phyloP scores from a whole-genome alignment of 1,140 invertebrate genomes.

The Brachionus rubens region DNA sequence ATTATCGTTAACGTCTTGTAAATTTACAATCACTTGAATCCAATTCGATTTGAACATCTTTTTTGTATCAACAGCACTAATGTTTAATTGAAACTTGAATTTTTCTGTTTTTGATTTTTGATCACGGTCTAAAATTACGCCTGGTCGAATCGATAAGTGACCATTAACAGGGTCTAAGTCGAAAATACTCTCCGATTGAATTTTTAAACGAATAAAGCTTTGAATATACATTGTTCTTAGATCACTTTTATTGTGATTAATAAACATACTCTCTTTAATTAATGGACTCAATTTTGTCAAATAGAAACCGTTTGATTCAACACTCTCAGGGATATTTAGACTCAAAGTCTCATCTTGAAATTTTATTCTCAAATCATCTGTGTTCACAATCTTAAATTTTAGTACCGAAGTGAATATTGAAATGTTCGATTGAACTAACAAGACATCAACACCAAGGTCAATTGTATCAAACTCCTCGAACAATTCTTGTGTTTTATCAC shows the following conservation, averaged over 20 bases:
- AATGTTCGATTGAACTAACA: background rate
- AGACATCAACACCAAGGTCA: background rate
- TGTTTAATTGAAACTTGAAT: background rate
- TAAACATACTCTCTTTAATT: background rate
- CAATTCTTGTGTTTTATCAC: background rate
- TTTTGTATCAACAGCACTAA: background rate
- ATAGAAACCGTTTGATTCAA: background rate
- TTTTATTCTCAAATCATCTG: background rate
- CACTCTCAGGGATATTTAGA: background rate
- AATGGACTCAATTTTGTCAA: background rate
- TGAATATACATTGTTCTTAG: background rate
- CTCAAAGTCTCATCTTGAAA: background rate
- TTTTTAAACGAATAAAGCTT: conserved; percentile 4
- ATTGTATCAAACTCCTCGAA: background rate
- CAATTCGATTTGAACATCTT: conserved; percentile 10
- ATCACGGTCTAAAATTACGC: conserved; percentile 2
- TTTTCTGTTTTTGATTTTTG: background rate
- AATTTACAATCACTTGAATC: background rate
- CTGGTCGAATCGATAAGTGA: background rate
- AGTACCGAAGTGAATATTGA: background rate
- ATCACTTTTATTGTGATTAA: background rate
- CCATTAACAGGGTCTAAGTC: background rate
- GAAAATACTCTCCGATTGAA: background rate
- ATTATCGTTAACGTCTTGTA: background rate
- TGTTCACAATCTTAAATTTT: background rate